Evolutionary conservation across 2,797 vertebrate genomes (phyloP).

Genomic region (Scarus forsteni): DNA sequence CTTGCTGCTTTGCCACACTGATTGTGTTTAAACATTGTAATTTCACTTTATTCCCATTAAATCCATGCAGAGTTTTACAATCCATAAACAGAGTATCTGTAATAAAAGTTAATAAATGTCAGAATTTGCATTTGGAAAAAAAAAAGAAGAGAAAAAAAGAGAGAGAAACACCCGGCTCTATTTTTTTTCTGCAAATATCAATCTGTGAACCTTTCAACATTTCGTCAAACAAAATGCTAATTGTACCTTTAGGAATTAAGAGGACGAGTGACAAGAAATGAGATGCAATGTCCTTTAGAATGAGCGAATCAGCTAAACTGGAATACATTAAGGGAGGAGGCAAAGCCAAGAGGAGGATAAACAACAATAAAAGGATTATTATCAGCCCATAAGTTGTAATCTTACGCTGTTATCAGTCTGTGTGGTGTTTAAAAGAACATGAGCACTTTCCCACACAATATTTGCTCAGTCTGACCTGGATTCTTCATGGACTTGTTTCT

Average conservation of each 20-base stretch:
- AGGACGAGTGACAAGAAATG: constrained; percentile 99
- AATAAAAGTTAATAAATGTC: constrained; percentile 99
- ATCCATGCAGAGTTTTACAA: constrained; percentile 99
- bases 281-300: constrained; percentile 99
- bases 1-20: constrained; percentile 94
- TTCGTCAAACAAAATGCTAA: constrained; percentile 99
- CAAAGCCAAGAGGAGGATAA: constrained; percentile 75
- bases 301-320: constrained; percentile 92
- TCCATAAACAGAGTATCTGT: constrained; percentile 98
- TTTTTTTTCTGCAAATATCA: constrained; percentile 99
- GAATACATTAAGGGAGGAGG: constrained; percentile 94
- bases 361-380: constrained; percentile 27
- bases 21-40: constrained; percentile 99
- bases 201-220: constrained; percentile 99
- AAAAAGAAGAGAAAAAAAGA: constrained; percentile 58
- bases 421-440: constrained; percentile 17
- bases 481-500: not conserved
- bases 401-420: not conserved
- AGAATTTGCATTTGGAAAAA: constrained; percentile 97
- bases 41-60: constrained; percentile 99
- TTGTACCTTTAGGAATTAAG: constrained; percentile 99
- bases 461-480: constrained; percentile 3
- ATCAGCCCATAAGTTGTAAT: constrained; percentile 19
- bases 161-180: constrained; percentile 88
- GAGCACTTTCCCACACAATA: not conserved